A percentile compares a stretch with the other conserved stretches of the same genome.
phyloP scores from a whole-genome alignment of 2,888 invertebrate genomes.

The Clusia tigrina region DNA sequence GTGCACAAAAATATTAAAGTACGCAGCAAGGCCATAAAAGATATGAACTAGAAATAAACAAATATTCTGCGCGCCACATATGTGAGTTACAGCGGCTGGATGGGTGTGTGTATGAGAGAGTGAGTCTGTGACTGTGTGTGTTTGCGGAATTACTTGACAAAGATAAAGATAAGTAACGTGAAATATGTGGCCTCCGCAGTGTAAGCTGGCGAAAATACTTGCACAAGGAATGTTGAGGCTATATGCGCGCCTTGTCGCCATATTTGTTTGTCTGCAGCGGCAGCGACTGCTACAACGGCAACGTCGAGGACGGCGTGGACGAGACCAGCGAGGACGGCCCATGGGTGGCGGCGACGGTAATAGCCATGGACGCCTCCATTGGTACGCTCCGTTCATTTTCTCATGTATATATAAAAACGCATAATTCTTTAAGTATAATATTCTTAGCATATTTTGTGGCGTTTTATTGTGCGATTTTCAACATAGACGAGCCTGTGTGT shows the following conservation, averaged over 20 bases:
- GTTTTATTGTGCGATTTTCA: slow-evolving; percentile 17
- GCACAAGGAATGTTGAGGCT: neutral
- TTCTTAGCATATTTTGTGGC: slow-evolving; percentile 26
- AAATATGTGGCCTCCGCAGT: slow-evolving; percentile 54
- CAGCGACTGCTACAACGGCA: neutral
- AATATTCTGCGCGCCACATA: slow-evolving; percentile 42
- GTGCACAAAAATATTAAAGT: slow-evolving; percentile 40
- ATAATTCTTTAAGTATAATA: slow-evolving; percentile 24
- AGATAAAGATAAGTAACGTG: slow-evolving; percentile 58
- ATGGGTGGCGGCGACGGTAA: neutral
- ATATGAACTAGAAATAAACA: slow-evolving; percentile 59
- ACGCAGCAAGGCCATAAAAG: slow-evolving; percentile 44
- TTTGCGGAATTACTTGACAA: slow-evolving; percentile 57
- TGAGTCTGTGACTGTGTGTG: too few species aligned
- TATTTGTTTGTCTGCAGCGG: slow-evolving; percentile 48
- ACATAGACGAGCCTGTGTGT: neutral
- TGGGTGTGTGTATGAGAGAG: too few species aligned
- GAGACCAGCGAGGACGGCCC: neutral
- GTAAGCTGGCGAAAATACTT: slow-evolving; percentile 39
- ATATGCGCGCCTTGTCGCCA: slow-evolving; percentile 44
- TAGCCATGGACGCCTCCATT: neutral
- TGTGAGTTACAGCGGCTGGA: slow-evolving; percentile 8
- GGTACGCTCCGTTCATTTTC: neutral
- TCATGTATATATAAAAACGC: slow-evolving; percentile 12
- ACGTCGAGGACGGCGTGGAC: too few species aligned